Base-by-base conservation (phyloP, 2,797 vertebrate genomes). In the Oophaga sylvatica region DNA sequence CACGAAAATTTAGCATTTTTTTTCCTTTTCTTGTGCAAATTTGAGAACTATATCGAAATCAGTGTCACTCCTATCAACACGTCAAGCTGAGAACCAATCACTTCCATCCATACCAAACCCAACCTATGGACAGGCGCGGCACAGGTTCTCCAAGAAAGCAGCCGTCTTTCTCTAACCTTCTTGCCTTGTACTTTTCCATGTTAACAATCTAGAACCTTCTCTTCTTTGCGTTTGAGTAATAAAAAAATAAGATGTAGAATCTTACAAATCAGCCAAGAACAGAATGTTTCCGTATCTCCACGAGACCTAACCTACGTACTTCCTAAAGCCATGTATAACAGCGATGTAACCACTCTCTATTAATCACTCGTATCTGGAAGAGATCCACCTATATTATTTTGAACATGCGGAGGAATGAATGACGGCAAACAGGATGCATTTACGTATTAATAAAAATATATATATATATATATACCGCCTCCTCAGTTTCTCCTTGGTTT, bases 311-410 rank as follows among this genome's bases (percentile, higher is more conserved):
- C 31, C 57, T 22, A 77, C 35, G 71, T 65, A 62, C 83, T 48
- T 76, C 70, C 68, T 63, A 53, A 48, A 41, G 45, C 20, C 62
- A 63, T 75, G 15, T 53, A 84, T 45, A 53, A 84, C 68, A 41
- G 68, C 56, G 22, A n/a, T 17, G 26, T 83, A 73, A 22, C 11
- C 45, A 10, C 70, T n/a, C 29, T 45, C 22, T 84, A 65, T 76
- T 84, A 76, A 84, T 84, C 48, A 80, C 71, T n/a, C 7, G 5
- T 22, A 65, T 9, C 22, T 87, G 86, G 86, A 87, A 65, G 35
- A 41, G 3, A 60, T 67, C 73, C 87, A 79, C 35, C 16, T 70
- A 83, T 83, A 70, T 87, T 84, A 83, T 87, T 79, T 87, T 83
- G 78, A 56, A 76, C 65, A 56, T 78, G 73, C 60, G 86, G 86